Percentiles rank a stretch among this genome's conserved stretches.
Conservation (phyloP, 2,888 invertebrate species). For the Callyntrura guangdongensis region DNA sequence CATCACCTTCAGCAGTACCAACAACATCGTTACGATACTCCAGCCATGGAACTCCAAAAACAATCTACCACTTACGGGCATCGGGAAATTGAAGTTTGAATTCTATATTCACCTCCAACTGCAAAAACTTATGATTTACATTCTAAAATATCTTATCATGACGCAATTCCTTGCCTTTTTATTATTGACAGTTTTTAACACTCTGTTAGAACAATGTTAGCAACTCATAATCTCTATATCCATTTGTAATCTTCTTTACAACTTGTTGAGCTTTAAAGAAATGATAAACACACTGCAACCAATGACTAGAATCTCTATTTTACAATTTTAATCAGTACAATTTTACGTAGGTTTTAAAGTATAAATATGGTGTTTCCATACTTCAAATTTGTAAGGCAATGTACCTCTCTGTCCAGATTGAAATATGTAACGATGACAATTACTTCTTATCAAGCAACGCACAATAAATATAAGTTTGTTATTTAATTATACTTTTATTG, state of each 20-base stretch:
- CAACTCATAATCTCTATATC: no score
- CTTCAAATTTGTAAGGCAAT: background rate
- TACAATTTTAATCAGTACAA: no score
- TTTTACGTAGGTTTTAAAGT: no score
- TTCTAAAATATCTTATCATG: background rate
- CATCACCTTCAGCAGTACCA: conserved; percentile 26
- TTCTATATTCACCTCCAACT: background rate
- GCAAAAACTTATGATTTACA: background rate
- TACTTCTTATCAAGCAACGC: no score
- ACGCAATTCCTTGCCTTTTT: background rate
- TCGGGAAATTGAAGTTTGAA: conserved; percentile 70
- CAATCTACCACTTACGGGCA: conserved; percentile 63
- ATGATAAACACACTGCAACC: no score
- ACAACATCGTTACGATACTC: background rate
- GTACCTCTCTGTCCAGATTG: background rate
- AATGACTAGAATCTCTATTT: no score
- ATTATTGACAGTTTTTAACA: background rate
- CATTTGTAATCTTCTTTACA: no score
- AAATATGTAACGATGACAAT: no score
- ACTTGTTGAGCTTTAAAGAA: no score
- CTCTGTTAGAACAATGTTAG: background rate
- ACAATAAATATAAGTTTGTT: no score
- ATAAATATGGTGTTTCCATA: no score
- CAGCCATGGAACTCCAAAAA: conserved; percentile 64
- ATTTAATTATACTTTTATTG: no score